Base-by-base conservation (phyloP, 2,113 vertebrate genomes). In the Ancistrus triradiatus region DNA sequence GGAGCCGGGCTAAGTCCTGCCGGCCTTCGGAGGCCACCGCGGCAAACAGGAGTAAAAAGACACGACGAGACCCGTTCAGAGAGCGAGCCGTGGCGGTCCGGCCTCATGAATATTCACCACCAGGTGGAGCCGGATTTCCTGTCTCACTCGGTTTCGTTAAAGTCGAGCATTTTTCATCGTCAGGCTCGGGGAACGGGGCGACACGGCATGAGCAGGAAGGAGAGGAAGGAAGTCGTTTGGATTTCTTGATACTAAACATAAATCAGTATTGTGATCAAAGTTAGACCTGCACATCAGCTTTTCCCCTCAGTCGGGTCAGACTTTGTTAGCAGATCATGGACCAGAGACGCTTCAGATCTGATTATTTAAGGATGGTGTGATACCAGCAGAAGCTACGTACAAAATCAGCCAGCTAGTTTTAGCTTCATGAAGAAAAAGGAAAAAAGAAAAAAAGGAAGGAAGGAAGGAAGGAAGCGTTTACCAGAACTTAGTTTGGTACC, bases 91-190 rank as follows among this genome's bases (percentile, higher is more conserved):
- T 5, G 15, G 19, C 27, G 19, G 15, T 58, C 7, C 18, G 11
- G 3, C 44, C 38, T 70, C 60, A 67, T 70, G 14, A 66, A 70
- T 70, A 70, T 66, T 51, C 40, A 69, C 51, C 35, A 15, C 13
- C 37, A 66, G 61, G 35, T 61, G 25, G 19, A 17, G 24, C 31
- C 48, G 38, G 37, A 52, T 17, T 24, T 24, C 35, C 24, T 18
- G 22, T 33, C 31, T 44, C n/a, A 52, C n/a, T 52, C 25, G 19
- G 24, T 31, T 58, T 35, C 18, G 35, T 38, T 35, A 27, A 37
- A 37, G 31, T 9, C n/a, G 13, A 19, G 59, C 22, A 17, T 50
- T 40, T 63, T 37, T 49, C 24, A 3, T 3, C 3, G 2, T 40
- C 31, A 56, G 55, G 37, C 42, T 4, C 10, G 38, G 50, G 6